These are phyloP conservation scores for Progne subis DNA, from an alignment of 2,113 vertebrate genomes.

Conservation along the genomic window DNA sequence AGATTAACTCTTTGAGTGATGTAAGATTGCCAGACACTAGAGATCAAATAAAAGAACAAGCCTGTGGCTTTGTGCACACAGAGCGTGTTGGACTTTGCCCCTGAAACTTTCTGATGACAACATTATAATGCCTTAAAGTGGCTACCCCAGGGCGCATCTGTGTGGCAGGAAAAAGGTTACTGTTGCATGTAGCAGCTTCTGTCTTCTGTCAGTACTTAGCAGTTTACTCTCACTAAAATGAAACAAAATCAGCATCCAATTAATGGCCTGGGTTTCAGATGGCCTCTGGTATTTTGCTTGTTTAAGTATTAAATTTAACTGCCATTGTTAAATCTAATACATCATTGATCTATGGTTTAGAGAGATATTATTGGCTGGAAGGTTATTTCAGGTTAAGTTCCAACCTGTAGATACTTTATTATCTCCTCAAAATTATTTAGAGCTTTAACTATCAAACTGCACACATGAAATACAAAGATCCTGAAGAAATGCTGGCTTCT, in stretches of 20 bases:
- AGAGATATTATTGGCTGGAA: not conserved
- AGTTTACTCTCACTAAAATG: constrained; percentile 51
- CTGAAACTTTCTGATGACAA: constrained; percentile 15
- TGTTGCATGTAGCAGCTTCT: constrained; percentile 16
- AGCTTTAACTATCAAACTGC: not conserved
- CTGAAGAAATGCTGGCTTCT: not conserved
- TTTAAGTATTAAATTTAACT: constrained; percentile 28
- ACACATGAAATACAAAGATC: not conserved
- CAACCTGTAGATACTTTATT: not conserved
- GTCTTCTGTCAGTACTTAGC: not conserved
- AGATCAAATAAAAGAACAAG: constrained; percentile 16
- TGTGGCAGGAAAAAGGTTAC: constrained; percentile 28
- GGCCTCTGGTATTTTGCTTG: constrained; percentile 11
- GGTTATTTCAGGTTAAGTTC: not conserved
- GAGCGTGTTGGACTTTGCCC: not conserved
- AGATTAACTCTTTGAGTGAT: not conserved
- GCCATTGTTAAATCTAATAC: not conserved
- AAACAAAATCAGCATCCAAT: constrained; percentile 38
- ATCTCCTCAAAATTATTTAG: not conserved
- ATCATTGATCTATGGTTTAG: not conserved
- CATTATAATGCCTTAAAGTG: not conserved
- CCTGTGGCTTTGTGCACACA: not conserved
- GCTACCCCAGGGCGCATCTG: not conserved
- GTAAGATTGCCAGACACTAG: not conserved
- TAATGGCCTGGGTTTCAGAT: constrained; percentile 33